Base-by-base conservation (phyloP, 2,888 invertebrate genomes). In the Rotaria sp. region DNA sequence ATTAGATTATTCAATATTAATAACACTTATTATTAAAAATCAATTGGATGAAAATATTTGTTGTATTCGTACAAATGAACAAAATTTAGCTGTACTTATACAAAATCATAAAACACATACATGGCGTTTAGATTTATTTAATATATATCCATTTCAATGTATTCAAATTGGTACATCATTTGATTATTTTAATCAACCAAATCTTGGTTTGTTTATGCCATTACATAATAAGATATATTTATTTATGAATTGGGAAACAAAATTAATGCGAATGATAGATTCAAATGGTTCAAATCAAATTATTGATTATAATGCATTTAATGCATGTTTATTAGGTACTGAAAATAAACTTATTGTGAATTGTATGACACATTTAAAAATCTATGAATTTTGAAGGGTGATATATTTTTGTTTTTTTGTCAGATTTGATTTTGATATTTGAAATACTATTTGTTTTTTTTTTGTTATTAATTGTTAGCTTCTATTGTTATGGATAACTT, bases 171-270 rank as follows among this genome's bases (percentile, higher is more conserved):
- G 67, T 67, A 67, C n/a, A 67, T 7, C 67, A 30, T 18, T 67
- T 13, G 67, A 67, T 67, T n/a, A 18, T 35, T 67, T n/a, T 35
- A 30, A 18, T 30, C 30, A 67, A 67, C 4, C 5, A 15, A 35
- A 67, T 67, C 67, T 67, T 67, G 67, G 67, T 67, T 67, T 30
- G 5, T 35, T 67, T 18, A 35, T 30, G 18, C 0, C 67, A 67
- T 67, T 30, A 5, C 15, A 35, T 67, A 15, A 30, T 18, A 67
- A 35, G 0, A 67, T 18, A 7, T 67, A 35, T 35, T 18, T 67
- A 15, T 67, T 67, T 67, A 67, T 67, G 67, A 67, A 67, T 67
- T 67, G 67, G 67, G 67, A 67, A 67, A 67, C 67, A 3, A 67
- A 67, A 35, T 35, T 18, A 30, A 67, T 67, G 67, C 35, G 30